Conservation (phyloP, 2,888 invertebrate genomes). For the Phorcus lineatus region DNA sequence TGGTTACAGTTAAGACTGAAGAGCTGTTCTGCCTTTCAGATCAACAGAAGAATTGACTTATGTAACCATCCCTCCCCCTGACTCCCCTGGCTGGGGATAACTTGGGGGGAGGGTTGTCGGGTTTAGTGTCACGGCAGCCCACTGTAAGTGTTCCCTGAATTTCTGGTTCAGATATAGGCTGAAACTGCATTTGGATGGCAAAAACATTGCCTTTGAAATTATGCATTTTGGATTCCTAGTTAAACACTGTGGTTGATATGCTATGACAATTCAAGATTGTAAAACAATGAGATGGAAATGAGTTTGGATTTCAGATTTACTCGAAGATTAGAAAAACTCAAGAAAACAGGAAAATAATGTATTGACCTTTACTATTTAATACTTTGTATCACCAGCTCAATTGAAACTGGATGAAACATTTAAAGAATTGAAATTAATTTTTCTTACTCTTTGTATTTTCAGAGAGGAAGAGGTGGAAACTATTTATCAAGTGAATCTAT, state of each 20-base stretch:
- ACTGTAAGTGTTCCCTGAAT: not conserved
- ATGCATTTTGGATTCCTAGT: no score
- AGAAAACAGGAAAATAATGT: not conserved
- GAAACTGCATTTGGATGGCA: no score
- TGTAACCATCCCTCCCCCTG: constrained; percentile 42
- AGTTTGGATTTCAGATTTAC: no score
- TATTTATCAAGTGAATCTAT: constrained; percentile 10
- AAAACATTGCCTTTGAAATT: no score
- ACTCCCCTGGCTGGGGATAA: constrained; percentile 49
- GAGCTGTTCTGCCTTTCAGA: constrained; percentile 11
- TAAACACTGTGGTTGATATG: no score
- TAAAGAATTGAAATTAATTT: no score
- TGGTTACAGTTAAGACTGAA: no score
- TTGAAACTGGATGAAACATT: no score
- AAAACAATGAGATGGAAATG: no score
- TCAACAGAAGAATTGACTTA: constrained; percentile 40
- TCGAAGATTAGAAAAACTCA: no score
- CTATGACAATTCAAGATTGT: no score
- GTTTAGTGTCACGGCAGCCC: not conserved
- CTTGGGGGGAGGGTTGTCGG: constrained; percentile 7
- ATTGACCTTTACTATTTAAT: not conserved
- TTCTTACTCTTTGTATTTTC: not conserved
- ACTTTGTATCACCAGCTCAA: not conserved
- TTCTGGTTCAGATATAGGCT: not conserved
- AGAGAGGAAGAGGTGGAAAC: constrained; percentile 6